phyloP scores from a whole-genome alignment of 53 echinoderm and acorn worm genomes.

The Holothuria scabra region DNA sequence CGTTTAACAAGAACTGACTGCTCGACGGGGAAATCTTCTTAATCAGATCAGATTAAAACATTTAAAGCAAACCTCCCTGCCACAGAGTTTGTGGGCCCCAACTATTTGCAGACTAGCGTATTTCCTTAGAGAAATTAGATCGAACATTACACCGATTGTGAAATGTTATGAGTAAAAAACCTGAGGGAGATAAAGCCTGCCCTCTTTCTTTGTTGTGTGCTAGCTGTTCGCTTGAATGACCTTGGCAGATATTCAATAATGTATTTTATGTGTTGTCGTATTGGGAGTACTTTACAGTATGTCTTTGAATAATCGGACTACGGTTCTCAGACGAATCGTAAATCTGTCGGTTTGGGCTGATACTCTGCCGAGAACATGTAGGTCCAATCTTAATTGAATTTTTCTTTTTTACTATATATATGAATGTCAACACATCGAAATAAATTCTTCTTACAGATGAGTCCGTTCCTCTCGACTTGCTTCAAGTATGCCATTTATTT shows the following conservation, averaged over 20 bases:
- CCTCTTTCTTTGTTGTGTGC: slow-evolving; percentile 22
- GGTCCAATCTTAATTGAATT: slow-evolving; percentile 15
- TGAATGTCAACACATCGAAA: slow-evolving; percentile 4
- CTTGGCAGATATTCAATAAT: slow-evolving; percentile 38
- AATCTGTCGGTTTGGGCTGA: not conserved
- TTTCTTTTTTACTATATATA: not conserved
- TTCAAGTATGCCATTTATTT: not conserved
- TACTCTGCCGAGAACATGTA: slow-evolving; percentile 1
- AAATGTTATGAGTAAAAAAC: slow-evolving; percentile 4
- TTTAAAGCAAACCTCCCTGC: not conserved
- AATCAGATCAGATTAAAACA: not conserved
- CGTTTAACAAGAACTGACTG: too few species aligned
- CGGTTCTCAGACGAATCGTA: slow-evolving; percentile 7
- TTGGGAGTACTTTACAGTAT: slow-evolving; percentile 14
- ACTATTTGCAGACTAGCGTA: slow-evolving; percentile 10
- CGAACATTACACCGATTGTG: slow-evolving; percentile 39
- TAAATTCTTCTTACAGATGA: not conserved
- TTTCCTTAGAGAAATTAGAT: slow-evolving; percentile 46
- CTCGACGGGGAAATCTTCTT: not conserved
- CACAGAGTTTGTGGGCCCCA: not conserved
- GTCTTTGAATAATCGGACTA: slow-evolving; percentile 24
- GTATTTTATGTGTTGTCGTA: slow-evolving; percentile 26
- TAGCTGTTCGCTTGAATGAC: slow-evolving; percentile 1
- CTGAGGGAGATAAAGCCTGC: slow-evolving; percentile 22
- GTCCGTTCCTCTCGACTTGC: slow-evolving; percentile 14